Base-by-base conservation (phyloP, 1,140 invertebrate genomes). In the Phenacoccus solenopsis region DNA sequence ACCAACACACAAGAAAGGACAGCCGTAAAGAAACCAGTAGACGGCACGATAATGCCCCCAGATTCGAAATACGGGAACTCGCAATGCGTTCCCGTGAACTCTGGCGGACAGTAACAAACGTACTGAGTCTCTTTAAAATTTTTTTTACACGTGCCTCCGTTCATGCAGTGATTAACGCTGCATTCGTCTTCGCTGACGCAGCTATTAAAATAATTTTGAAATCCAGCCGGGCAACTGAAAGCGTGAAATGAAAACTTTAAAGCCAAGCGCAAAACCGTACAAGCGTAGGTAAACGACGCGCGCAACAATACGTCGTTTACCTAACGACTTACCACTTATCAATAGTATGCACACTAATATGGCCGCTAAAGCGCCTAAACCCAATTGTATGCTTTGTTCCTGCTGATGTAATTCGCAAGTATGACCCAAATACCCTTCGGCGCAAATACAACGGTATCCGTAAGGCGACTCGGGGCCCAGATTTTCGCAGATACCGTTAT, bases 371-470 rank as follows among this genome's bases (percentile, higher is more conserved):
- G 93, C 94, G 70, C 93, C 93, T 90, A 94, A 93, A 80, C 91
- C 93, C 69, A 96, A 85, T 78, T 93, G 92, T 71, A 96, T 83
- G 64, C 91, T 94, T 80, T 93, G 91, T 72, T 92, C 93, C 78
- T 96, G 91, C 78, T 94, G 91, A 38, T 93, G 87, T 68, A 94
- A 84, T 78, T 96, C 92, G 81, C 96, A 98, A 79, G 95, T 91
- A 75, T 91, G 88, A 69, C 95, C 95, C 85, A 88, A 93, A 81
- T 91, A 98, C 49, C 93, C 93, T 71, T 90, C 87, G 3, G 89
- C 89, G 78, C 96, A 96, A 71, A 88, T 87, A 80, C 90, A 95
- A 74, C 85, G 86, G 13, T 70, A 70, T 61, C 59, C 59, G 76
- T 90, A 91, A 56, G 90, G 85, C 72, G 90, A 84, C 72, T 86